Conservation (phyloP, 2,113 vertebrate genomes). For the Hyaena hyaena region DNA sequence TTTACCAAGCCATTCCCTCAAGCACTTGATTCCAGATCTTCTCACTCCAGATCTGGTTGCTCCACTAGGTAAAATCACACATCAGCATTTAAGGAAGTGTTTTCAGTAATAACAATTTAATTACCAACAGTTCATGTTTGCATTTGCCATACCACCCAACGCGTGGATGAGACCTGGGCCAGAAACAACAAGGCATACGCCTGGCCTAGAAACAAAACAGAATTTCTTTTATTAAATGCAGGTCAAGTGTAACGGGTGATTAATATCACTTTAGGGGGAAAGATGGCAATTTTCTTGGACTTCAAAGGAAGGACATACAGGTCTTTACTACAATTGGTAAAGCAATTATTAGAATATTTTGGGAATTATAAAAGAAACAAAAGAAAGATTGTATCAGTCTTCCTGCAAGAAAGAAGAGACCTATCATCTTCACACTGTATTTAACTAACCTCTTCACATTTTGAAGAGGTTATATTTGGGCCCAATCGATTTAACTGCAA, state of each 20-base stretch:
- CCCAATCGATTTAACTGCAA: slow-evolving; percentile 24
- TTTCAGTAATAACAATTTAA: slow-evolving; percentile 23
- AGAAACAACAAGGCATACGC: slow-evolving; percentile 95
- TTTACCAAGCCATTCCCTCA: not conserved
- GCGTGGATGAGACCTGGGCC: slow-evolving; percentile 96
- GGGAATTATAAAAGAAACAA: not conserved
- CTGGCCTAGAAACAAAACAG: slow-evolving; percentile 88
- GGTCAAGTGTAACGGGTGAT: not conserved
- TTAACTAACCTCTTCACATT: not conserved
- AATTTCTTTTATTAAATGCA: slow-evolving; percentile 33
- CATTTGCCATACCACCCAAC: slow-evolving; percentile 97
- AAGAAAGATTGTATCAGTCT: not conserved
- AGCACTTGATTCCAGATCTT: not conserved
- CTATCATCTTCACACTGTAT: not conserved
- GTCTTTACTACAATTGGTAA: not conserved
- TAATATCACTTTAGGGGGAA: not conserved
- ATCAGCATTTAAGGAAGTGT: not conserved
- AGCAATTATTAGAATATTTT: slow-evolving; percentile 31
- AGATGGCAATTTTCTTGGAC: not conserved
- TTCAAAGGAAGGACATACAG: not conserved
- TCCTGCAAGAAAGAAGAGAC: not conserved
- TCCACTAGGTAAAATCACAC: not conserved
- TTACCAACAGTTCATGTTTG: slow-evolving; percentile 97
- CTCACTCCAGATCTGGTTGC: not conserved
- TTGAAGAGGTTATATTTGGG: not conserved